Evolutionary conservation across 2,797 vertebrate genomes (phyloP).

Genomic region (Melanotaenia pygmaea): DNA sequence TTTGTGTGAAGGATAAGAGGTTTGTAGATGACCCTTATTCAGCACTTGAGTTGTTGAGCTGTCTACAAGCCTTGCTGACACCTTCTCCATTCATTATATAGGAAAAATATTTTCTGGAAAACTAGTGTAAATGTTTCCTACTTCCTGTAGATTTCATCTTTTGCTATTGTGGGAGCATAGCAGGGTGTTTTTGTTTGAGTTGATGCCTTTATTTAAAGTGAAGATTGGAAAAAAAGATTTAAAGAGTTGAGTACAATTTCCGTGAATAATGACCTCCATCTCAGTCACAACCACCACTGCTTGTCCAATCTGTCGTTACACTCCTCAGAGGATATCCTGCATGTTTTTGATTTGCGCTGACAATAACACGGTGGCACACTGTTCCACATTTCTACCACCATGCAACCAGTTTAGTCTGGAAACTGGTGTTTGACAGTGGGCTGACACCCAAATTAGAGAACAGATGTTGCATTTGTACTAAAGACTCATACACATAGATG

Average conservation of each 20-base stretch:
- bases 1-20: conserved; percentile 16
- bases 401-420: neutral
- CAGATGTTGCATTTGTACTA: neutral
- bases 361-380: neutral
- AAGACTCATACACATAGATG: neutral
- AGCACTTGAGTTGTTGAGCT: conserved; percentile 12
- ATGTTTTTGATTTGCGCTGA: neutral
- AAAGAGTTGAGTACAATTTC: neutral
- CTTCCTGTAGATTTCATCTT: neutral
- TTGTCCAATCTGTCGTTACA: neutral
- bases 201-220: neutral
- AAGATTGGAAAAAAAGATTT: neutral
- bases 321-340: neutral
- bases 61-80: conserved; percentile 11
- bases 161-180: neutral
- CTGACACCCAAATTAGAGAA: too few species aligned
- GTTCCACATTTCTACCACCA: neutral
- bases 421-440: neutral
- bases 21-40: conserved; percentile 32
- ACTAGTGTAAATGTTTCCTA: neutral
- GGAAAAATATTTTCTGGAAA: neutral
- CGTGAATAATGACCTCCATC: neutral
- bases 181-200: neutral
- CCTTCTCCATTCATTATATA: conserved; percentile 19
- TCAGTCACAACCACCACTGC: neutral